Evolutionary conservation across 53 echinoderm and acorn worm species (phyloP).

Genomic region (Crossaster papposus): DNA sequence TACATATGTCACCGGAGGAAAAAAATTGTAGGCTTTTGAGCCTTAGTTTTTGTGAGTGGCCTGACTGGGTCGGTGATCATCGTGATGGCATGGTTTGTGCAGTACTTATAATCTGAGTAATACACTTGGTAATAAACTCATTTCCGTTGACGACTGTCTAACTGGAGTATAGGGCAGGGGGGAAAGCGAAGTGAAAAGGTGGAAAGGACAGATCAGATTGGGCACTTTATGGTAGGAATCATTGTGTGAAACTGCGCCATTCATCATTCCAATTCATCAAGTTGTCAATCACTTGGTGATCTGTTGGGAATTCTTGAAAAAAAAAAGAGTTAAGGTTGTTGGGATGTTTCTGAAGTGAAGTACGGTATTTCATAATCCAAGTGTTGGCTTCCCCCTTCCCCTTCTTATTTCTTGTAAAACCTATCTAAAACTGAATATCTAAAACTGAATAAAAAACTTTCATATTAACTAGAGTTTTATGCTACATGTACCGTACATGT

Average conservation of each 20-base stretch:
- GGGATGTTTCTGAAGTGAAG: too few species aligned
- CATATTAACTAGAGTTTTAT: too few species aligned
- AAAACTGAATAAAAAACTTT: too few species aligned
- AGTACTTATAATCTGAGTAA: constrained; percentile 49
- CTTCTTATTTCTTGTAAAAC: too few species aligned
- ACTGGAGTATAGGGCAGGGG: not conserved
- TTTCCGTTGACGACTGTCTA: constrained; percentile 38
- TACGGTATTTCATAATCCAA: too few species aligned
- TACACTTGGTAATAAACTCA: constrained; percentile 26
- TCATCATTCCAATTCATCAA: not conserved
- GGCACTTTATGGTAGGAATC: too few species aligned
- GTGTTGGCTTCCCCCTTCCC: too few species aligned
- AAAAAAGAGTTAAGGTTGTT: not conserved
- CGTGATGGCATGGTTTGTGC: not conserved
- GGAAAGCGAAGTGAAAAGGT: not conserved
- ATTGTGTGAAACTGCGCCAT: constrained; percentile 14
- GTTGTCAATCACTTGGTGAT: not conserved
- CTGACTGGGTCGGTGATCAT: not conserved
- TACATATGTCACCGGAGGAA: constrained; percentile 19
- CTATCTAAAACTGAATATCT: too few species aligned
- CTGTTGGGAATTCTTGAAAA: not conserved
- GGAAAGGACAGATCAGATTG: not conserved
- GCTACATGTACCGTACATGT: too few species aligned
- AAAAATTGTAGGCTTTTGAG: constrained; percentile 11
- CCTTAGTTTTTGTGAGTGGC: not conserved